Evolutionary conservation across 2,888 invertebrate genomes (phyloP).

Genomic region (Pycnomerus fuliginosus): DNA sequence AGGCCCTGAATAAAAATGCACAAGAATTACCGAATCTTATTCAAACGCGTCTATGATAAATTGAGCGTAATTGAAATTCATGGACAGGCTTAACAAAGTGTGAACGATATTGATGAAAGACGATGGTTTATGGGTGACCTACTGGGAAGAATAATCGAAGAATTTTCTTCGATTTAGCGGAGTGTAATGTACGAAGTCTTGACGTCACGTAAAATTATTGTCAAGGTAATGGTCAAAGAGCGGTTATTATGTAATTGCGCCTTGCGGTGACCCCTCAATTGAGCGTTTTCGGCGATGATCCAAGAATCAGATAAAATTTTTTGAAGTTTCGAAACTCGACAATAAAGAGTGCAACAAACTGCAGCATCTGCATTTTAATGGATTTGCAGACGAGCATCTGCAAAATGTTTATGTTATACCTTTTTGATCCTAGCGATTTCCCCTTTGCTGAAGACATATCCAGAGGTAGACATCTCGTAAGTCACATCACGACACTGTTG

Average conservation of each 20-base stretch:
- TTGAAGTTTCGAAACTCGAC: too few relatives aligned
- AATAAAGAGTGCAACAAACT: too few relatives aligned
- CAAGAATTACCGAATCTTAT: too few relatives aligned
- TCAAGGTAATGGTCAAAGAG: conserved; percentile 18
- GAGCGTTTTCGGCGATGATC: too few relatives aligned
- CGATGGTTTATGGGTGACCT: conserved; percentile 6
- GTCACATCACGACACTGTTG: not conserved
- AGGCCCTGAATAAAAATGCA: too few relatives aligned
- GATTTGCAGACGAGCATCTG: not conserved
- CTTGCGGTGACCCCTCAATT: not conserved
- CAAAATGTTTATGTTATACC: conserved; percentile 4
- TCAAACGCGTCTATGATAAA: conserved; percentile 13
- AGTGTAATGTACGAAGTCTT: too few relatives aligned
- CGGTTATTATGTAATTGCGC: conserved; percentile 9
- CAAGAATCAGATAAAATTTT: too few relatives aligned
- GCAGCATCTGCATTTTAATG: too few relatives aligned
- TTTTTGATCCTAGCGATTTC: conserved; percentile 10
- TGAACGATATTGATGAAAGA: conserved; percentile 14
- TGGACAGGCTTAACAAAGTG: conserved; percentile 6
- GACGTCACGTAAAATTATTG: conserved; percentile 16
- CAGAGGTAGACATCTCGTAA: conserved; percentile 5
- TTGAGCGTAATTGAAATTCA: conserved; percentile 17
- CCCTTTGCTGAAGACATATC: conserved; percentile 2
- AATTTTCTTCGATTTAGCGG: too few relatives aligned
- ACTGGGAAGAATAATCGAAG: too few relatives aligned